Evolutionary conservation across 2,113 vertebrate species (phyloP), one percentile per base, ranked within the genome.

Genomic region (Rhinoderma darwinii): DNA sequence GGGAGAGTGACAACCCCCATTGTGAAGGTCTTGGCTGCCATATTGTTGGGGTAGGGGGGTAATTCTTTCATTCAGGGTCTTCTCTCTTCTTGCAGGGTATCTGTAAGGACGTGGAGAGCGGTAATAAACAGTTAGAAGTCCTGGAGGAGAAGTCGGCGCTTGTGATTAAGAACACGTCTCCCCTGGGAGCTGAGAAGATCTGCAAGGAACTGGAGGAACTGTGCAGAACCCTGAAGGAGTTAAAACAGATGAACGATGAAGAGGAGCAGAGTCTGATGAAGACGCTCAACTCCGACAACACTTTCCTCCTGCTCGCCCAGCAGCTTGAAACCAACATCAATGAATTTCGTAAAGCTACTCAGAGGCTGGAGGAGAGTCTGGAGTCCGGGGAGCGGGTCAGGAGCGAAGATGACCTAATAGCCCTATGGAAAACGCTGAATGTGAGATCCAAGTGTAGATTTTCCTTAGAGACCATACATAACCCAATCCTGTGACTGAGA

Each of bases 161-260:
- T 0, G 93, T 98, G 79, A 93, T 95, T 86, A 89, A 88, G 63
- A 94, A 95, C 88, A 97, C 97, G 0, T 98, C 96, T 51, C 97
- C 98, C 0, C 88, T 94, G 0, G 98, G 97, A 7, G 95, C 96
- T 0, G 94, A 95, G 83, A 89, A 89, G 82, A 92, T 98, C 81
- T 90, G 92, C 0, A 88, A 90, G 61, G 96, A 97, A 61, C 94
- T 96, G 0, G 96, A 96, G 89, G 93, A 95, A 80, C 91, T 99
- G 88, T 89, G 93, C 73, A 90, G 90, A 15, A 90, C 94, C 50
- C 94, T 98, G 93, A 94, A 96, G 86, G 94, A 95, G 83, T 90
- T 99, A 82, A 92, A 92, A 1, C 89, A 90, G 63, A 91, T 90
- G 30, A 90, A 93, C 17, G 88, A 81, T 37, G 94, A 95, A 89